These are phyloP conservation scores for Callipepla californica DNA, from an alignment of 2,113 vertebrate species.

Conservation along the genomic window DNA sequence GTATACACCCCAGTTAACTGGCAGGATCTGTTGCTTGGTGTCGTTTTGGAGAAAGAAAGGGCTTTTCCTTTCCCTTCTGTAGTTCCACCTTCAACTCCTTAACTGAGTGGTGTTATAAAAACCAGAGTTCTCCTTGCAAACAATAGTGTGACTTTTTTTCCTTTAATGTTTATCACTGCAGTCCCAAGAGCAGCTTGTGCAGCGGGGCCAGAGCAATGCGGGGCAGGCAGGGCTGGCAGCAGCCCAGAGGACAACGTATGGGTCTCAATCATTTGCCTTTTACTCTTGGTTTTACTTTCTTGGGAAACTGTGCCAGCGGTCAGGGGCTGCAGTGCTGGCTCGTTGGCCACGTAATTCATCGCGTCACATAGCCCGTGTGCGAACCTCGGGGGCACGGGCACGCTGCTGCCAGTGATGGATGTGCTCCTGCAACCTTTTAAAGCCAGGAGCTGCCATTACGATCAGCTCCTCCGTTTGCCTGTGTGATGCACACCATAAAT, in stretches of 20 bases:
- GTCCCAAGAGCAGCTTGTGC: not conserved
- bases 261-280: not conserved
- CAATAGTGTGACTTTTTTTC: accelerated
- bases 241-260: not conserved
- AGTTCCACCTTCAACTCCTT: not conserved
- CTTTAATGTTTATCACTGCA: not conserved
- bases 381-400: accelerated
- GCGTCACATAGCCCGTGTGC: not conserved
- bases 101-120: not conserved
- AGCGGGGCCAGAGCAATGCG: not conserved
- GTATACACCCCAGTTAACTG: not conserved
- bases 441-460: not conserved
- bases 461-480: not conserved
- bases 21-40: not conserved
- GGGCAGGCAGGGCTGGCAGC: not conserved
- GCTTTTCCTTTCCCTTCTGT: not conserved
- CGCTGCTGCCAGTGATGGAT: accelerated
- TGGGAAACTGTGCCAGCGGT: not conserved
- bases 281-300: not conserved
- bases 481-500: not conserved
- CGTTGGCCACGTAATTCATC: accelerated
- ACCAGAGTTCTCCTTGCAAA: not conserved
- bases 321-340: not conserved
- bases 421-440: not conserved
- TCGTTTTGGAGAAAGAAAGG: not conserved